These are phyloP conservation scores for Yponomeuta plumbellus DNA, from an alignment of 2,888 invertebrate species.

Conservation along the genomic window DNA sequence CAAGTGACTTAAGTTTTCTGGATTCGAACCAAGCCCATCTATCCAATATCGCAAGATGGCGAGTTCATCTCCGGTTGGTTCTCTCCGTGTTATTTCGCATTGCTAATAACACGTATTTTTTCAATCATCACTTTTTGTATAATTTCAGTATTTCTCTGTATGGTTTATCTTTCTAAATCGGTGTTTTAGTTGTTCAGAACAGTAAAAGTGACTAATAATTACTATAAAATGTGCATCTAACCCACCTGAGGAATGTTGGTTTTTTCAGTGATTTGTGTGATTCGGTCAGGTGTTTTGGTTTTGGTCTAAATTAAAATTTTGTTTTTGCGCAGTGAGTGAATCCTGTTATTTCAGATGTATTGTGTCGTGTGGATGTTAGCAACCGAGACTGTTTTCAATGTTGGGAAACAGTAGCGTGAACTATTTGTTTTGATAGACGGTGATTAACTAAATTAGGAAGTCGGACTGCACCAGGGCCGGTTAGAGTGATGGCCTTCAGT, in stretches of 20 bases:
- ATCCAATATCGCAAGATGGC: conserved; percentile 66
- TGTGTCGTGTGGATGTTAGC: conserved; percentile 71
- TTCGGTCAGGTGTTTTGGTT: conserved; percentile 78
- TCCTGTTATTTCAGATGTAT: conserved; percentile 70
- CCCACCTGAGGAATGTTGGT: conserved; percentile 81
- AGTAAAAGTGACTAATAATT: conserved; percentile 23
- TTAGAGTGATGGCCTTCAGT: conserved; percentile 86
- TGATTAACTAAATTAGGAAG: conserved; percentile 60
- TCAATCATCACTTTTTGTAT: conserved; percentile 44
- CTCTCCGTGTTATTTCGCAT: conserved; percentile 61
- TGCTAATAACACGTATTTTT: conserved; percentile 51
- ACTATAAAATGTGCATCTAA: conserved; percentile 37
- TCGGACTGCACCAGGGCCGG: conserved; percentile 74
- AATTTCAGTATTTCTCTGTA: conserved; percentile 39
- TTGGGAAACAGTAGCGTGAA: conserved; percentile 73
- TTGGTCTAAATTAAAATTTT: conserved; percentile 69
- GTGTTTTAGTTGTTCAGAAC: conserved; percentile 46
- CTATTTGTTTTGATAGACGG: conserved; percentile 73
- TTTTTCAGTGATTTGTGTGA: conserved; percentile 79
- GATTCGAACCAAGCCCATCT: neutral
- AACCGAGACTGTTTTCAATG: conserved; percentile 74
- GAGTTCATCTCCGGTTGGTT: conserved; percentile 72
- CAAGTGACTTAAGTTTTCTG: neutral
- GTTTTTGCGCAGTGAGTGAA: conserved; percentile 76
- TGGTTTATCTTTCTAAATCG: conserved; percentile 40